Evolutionary conservation across 2,113 vertebrate species (phyloP).

Genomic region (Podarcis raffonei): DNA sequence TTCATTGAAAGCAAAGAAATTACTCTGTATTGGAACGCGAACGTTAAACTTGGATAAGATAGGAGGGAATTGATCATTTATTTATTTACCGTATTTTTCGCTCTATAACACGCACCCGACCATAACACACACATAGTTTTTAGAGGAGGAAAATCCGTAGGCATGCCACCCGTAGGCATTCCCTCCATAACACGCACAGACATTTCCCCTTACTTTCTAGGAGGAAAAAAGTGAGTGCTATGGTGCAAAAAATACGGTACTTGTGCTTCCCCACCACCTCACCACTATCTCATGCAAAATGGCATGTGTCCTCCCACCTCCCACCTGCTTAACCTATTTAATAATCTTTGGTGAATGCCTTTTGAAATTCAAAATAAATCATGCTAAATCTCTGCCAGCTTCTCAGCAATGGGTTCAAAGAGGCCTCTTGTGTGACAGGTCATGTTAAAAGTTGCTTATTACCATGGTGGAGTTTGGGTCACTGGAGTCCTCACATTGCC

Average conservation of each 20-base stretch:
- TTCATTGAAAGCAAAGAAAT: background rate
- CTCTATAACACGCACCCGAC: too few species aligned
- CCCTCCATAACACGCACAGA: too few species aligned
- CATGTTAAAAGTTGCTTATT: background rate
- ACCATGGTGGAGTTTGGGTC: background rate
- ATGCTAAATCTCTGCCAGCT: background rate
- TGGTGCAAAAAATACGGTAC: too few species aligned
- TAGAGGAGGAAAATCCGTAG: too few species aligned
- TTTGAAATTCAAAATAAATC: background rate
- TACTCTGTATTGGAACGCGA: background rate
- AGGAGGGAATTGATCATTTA: background rate
- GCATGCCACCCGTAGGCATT: too few species aligned
- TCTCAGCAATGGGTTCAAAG: background rate
- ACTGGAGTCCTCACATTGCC: background rate
- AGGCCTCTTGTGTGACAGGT: background rate
- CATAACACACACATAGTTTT: too few species aligned
- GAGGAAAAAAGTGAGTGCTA: too few species aligned
- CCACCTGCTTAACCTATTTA: background rate
- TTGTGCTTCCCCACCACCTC: background rate
- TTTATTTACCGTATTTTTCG: too few species aligned
- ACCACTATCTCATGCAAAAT: background rate
- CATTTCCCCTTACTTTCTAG: too few species aligned
- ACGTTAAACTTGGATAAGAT: background rate
- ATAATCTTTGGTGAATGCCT: background rate
- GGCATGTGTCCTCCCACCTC: background rate